Base-by-base conservation (phyloP, 1,140 invertebrate species). In the Drosophila tristis region DNA sequence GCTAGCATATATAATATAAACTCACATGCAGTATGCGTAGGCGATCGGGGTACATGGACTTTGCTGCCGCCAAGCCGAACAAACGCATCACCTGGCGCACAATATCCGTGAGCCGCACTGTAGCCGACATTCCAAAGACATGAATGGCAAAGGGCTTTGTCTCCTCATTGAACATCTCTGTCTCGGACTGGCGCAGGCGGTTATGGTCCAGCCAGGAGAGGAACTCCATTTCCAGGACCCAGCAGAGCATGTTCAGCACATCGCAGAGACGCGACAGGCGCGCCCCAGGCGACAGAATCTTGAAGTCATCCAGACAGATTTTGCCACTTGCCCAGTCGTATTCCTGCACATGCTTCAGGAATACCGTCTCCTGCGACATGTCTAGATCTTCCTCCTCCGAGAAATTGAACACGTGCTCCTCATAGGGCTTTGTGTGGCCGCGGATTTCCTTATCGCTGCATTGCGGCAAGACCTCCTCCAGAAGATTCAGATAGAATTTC, bases 141-240 rank as follows among this genome's bases (percentile, higher is more conserved):
- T 70, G 59, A 2, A 77, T 16, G 5, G 61, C 84, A 43, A 87
- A 87, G 0, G 82, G 79, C 23, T 76, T 63, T 0, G 56, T 49
- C 4, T 82, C 79, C 6, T 87, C 84, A 39, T 79, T 66, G 15
- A 89, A 89, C 42, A 87, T 70, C 25, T 87, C 84, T 0, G 84
- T 61, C 20, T 82, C 79, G 0, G 71, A 53, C 44, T 87, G 82
- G 1, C 77, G 71, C 44, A 87, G 16, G 0, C 78, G 75, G 55
- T 89, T 82, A 53, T 87, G 78, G 45, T 87, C 82, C 44, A 87
- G 35, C 82, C 82, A 87, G 9, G 75, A 66, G 0, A 87, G 31
- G 15, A 87, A 87, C 39, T 87, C 70, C n/a, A 59, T 62, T 45
- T 87, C 82, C 39, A 87, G 45, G 0, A 82, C 58, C 65, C 75